A percentile compares a stretch with the other conserved stretches of the same genome.
Conservation (phyloP, 2,888 invertebrate species). For the Troides helena region DNA sequence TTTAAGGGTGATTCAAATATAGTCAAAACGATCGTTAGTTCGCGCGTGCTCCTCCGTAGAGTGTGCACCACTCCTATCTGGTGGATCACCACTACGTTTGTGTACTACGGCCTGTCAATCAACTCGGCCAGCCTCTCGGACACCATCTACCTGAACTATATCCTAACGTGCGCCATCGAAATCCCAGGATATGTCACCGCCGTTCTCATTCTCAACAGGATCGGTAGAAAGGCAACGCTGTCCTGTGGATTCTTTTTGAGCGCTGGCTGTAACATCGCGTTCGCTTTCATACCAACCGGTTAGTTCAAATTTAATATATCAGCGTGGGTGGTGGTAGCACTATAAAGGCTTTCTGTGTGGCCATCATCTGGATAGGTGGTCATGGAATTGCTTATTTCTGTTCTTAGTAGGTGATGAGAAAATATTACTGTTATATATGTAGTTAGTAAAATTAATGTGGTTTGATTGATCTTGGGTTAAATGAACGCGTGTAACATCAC, state of each 20-base stretch:
- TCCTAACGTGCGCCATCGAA: constrained; percentile 80
- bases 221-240: constrained; percentile 55
- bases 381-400: no score
- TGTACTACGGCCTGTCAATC: constrained; percentile 87
- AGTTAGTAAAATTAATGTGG: no score
- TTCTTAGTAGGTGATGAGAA: no score
- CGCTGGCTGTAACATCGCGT: constrained; percentile 34
- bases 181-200: constrained; percentile 82
- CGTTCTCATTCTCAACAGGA: constrained; percentile 75
- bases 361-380: no score
- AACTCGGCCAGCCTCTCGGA: constrained; percentile 84
- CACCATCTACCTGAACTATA: constrained; percentile 84
- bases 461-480: no score
- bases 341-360: no score
- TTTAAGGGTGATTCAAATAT: constrained; percentile 28
- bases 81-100: constrained; percentile 85
- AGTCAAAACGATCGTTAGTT: constrained; percentile 64
- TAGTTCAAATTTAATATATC: constrained; percentile 34
- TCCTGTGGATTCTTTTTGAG: constrained; percentile 37
- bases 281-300: constrained; percentile 36
- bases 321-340: no score
- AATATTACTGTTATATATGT: no score
- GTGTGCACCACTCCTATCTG: constrained; percentile 82
- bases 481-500: no score
- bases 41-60: constrained; percentile 73